Base-by-base conservation (phyloP, 2,113 vertebrate species). In the Lutjanus erythropterus region DNA sequence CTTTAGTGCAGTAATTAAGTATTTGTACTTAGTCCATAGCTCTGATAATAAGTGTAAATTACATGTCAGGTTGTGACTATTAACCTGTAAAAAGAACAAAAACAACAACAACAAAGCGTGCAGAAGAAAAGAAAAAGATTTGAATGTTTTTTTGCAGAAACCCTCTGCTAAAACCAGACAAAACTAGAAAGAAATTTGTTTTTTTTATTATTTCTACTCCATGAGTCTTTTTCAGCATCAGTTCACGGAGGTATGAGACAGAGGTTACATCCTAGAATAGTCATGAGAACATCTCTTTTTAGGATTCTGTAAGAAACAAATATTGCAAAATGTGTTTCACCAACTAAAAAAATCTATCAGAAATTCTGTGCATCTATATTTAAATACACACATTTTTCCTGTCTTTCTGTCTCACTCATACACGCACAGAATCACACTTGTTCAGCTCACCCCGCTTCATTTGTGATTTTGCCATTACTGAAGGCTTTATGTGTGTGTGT, bases 381-480 rank as follows among this genome's bases (percentile, higher is more conserved):
- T 75, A 78, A 77, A 80, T 73, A 75, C 71, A 58, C 11, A 75
- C 69, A 60, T 71, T 31, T 66, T 41, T 9, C 25, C 23, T 42
- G 1, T 50, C 27, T 68, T 42, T 70, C 50, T 66, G 2, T 25
- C 14, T 42, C 27, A 47, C 27, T 14, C 42, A 19, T 21, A 71
- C 21, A 62, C 47, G 61, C 50, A 73, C 67, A 82, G 55, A 79
- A 70, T 53, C 35, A 68, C 49, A 67, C 56, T 53, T 46, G 73
- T 35, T 71, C 64, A 69, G 37, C 66, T 18, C 15, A 33, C 25
- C 23, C 78, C 25, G n/a, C 23, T 58, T 69, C 37, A 81, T 82
- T 73, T 83, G 64, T 78, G 77, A 60, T 66, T 84, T 82, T 68
- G 39, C 64, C 75, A 83, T 84, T 81, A 89, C 52, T 60, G 65